These are phyloP conservation scores for Yponomeuta plumbellus DNA, from an alignment of 2,888 invertebrate genomes.

Conservation along the genomic window DNA sequence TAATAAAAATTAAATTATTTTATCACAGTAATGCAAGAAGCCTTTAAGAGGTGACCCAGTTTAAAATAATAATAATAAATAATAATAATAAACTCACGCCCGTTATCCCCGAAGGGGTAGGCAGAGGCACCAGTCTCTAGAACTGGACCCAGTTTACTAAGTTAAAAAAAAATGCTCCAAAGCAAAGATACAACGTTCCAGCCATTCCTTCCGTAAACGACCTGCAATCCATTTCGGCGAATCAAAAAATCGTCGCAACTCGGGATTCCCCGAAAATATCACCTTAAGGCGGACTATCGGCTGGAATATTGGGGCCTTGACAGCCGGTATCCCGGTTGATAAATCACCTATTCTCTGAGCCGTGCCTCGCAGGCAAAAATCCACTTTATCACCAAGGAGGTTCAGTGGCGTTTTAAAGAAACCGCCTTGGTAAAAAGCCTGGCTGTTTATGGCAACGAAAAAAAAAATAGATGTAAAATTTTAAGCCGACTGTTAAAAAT, in stretches of 20 bases:
- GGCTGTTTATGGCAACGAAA: not conserved
- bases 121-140: no score
- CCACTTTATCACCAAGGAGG: not conserved
- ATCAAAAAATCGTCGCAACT: constrained; percentile 11
- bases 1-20: no score
- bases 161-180: not conserved
- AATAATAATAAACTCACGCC: no score
- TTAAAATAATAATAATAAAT: no score
- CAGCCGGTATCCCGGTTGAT: constrained; percentile 9
- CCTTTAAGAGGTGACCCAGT: no score
- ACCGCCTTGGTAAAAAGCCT: not conserved
- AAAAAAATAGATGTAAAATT: not conserved
- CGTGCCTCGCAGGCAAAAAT: not conserved
- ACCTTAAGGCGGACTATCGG: constrained; percentile 11
- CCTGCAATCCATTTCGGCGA: not conserved
- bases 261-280: constrained; percentile 9
- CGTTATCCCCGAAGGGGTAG: no score
- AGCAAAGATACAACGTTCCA: not conserved
- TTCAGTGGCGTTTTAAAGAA: not conserved
- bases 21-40: no score
- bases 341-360: constrained; percentile 10
- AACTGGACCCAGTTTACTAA: not conserved
- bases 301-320: constrained; percentile 12
- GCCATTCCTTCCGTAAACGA: not conserved
- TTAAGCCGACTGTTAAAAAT: no score